A percentile compares a stretch with the other conserved stretches of the same genome.
Evolutionary conservation across 2,888 invertebrate genomes (phyloP).

Genomic region (Dinocampus coccinellae): DNA sequence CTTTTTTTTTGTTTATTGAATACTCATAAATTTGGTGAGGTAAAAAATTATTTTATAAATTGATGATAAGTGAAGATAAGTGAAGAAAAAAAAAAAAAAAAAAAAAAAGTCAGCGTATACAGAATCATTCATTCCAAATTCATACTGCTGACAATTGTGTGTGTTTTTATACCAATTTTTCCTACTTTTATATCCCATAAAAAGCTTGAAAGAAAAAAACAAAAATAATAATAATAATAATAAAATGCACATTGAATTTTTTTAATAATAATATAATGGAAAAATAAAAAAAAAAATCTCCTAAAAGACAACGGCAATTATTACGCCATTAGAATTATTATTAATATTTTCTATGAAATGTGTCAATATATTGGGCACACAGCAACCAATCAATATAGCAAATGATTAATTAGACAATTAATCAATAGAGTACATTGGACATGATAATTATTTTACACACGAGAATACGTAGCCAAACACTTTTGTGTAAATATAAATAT

Average conservation of each 20-base stretch:
- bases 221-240: not conserved
- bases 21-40: not conserved
- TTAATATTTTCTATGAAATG: not conserved
- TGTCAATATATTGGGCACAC: not conserved
- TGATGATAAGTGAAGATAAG: too few relatives aligned
- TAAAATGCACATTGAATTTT: not conserved
- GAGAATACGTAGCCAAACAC: not conserved
- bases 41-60: too few relatives aligned
- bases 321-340: too few relatives aligned
- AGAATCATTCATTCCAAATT: slow-evolving; percentile 51
- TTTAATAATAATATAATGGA: not conserved
- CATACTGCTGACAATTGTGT: slow-evolving; percentile 34
- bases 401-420: not conserved
- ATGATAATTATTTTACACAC: not conserved
- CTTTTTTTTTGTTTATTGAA: not conserved
- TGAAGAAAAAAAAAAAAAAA: slow-evolving; percentile 27
- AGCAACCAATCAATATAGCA: slow-evolving; percentile 21
- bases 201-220: not conserved
- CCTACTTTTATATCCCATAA: slow-evolving; percentile 53
- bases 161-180: slow-evolving; percentile 41
- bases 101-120: not conserved
- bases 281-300: too few relatives aligned
- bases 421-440: not conserved
- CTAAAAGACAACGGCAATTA: too few relatives aligned
- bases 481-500: slow-evolving; percentile 28